These are phyloP conservation scores for Cotesia congregata DNA, from an alignment of 2,888 invertebrate species.

Conservation along the genomic window DNA sequence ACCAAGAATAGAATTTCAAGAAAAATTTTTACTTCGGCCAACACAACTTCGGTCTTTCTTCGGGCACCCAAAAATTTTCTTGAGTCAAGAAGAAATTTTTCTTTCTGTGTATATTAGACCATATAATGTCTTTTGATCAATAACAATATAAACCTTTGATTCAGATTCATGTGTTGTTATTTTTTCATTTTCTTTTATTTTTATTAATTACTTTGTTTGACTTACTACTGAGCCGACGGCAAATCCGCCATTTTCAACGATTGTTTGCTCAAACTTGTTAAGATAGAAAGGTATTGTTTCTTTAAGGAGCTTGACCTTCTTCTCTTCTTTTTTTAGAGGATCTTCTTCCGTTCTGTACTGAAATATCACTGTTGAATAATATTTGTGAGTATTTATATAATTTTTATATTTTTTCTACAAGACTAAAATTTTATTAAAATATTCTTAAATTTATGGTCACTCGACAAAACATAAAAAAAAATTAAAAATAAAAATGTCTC, in stretches of 20 bases:
- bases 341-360: constrained; percentile 73
- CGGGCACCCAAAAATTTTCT: no score
- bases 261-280: constrained; percentile 73
- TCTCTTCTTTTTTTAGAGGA: constrained; percentile 73
- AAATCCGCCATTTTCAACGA: constrained; percentile 73
- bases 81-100: no score
- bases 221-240: constrained; percentile 73
- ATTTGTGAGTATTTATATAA: background rate
- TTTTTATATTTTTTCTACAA: background rate
- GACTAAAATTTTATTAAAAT: background rate
- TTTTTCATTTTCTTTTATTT: constrained; percentile 18
- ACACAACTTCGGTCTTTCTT: no score
- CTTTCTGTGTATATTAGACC: background rate
- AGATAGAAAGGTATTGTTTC: constrained; percentile 74
- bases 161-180: background rate
- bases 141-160: no score
- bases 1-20: no score
- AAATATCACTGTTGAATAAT: constrained; percentile 67
- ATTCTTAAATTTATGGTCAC: no score
- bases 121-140: no score
- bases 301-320: constrained; percentile 72
- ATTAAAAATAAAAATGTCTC: no score
- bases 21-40: no score
- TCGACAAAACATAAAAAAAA: no score
- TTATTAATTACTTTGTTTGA: constrained; percentile 37